Conservation (phyloP, 2,113 vertebrate species). For the Leiothrix lutea region DNA sequence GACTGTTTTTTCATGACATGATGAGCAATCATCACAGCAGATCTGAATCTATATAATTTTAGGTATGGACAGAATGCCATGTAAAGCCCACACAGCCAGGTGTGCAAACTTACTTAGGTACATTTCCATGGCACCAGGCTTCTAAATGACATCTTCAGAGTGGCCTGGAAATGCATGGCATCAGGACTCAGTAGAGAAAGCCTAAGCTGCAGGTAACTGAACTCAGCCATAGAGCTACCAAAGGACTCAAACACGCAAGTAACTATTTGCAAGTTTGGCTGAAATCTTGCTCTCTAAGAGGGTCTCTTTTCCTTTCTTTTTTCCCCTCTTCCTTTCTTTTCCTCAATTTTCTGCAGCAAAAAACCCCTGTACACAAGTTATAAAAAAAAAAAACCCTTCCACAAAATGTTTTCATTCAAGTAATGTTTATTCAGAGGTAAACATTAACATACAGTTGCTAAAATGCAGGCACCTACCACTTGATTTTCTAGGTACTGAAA, state of each 20-base stretch:
- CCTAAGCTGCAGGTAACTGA: neutral
- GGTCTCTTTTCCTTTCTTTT: no score
- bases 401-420: neutral
- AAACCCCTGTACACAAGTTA: neutral
- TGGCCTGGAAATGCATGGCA: neutral
- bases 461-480: neutral
- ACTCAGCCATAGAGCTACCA: neutral
- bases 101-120: neutral
- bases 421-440: neutral
- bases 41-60: neutral
- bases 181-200: neutral
- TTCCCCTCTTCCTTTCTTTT: fast-evolving
- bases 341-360: neutral
- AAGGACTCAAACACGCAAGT: neutral
- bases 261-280: neutral
- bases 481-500: neutral
- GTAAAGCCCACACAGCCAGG: neutral
- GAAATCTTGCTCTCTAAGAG: neutral
- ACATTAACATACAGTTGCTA: neutral
- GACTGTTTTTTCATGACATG: neutral
- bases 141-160: neutral
- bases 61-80: neutral
- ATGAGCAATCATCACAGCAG: neutral
- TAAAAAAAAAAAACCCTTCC: neutral
- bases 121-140: neutral